Evolutionary conservation across 2,888 invertebrate genomes (phyloP), one percentile per base, ranked within the genome.

Genomic region (Cecidostiba fungosa): DNA sequence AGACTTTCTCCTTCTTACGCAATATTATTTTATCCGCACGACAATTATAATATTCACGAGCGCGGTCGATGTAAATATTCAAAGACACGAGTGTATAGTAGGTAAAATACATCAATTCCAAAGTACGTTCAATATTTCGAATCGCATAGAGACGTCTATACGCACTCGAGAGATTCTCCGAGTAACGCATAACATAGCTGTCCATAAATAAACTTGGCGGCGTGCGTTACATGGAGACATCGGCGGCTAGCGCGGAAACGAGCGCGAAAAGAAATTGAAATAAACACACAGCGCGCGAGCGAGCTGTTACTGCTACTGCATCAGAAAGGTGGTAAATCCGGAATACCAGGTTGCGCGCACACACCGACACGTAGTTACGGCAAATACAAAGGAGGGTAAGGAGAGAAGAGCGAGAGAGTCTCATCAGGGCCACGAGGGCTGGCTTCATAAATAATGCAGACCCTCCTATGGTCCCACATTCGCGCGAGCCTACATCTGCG

Each of bases 381-480:
- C 62, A 26, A 23, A 62, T 54, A 72, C 79, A 62, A 62, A 73
- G 43, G 12, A 19, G 29, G 26, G 23, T 54, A 62, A 39, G 39
- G 32, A 70, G 5, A 47, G 69, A 23, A 79, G 73, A 59, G 81
- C 85, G 29, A 83, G 72, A 73, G 87, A 87, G 85, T 90, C 89
- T 91, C 90, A 90, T 90, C 91, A 90, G 90, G 85, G 88, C 84
- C 86, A 87, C 86, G 88, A 89, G 88, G 69, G 78, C 77, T 77
- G 87, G 89, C 90, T 91, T 92, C 91, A 92, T 92, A 92, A 92
- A 92, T 92, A 92, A 92, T 92, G 91, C 92, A 92, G 88, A 88
- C 88, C 80, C 69, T 77, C 43, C 50, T 47, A 36, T 76, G 47
- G 50, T 29, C 77, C 77, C 73, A 59, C 76, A 76, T 76, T 59